Percentiles rank a stretch among this genome's conserved stretches.
These are phyloP conservation scores for Aspiorhynchus laticeps DNA, from an alignment of 2,113 vertebrate species.

Conservation along the genomic window DNA sequence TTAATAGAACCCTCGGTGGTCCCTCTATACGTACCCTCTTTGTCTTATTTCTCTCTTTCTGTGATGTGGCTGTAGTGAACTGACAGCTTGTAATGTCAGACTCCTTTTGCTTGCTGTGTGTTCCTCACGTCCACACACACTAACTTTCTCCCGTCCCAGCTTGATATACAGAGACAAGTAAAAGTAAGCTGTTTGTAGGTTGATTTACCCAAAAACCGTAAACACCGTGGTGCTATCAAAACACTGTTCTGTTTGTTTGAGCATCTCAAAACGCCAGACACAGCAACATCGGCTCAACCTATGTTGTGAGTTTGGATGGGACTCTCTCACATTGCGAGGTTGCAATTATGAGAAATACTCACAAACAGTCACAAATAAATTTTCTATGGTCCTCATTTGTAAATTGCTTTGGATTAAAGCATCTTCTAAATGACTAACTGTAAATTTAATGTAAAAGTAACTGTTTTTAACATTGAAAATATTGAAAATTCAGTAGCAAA, in stretches of 20 bases:
- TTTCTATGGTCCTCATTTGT: too few species aligned
- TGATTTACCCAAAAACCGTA: constrained; percentile 27
- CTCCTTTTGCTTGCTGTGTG: constrained; percentile 52
- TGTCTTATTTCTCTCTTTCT: constrained; percentile 45
- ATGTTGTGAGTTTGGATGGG: not conserved
- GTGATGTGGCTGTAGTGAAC: constrained; percentile 54
- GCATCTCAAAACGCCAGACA: not conserved
- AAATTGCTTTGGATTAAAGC: too few species aligned
- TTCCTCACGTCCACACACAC: constrained; percentile 39
- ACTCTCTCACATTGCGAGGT: too few species aligned
- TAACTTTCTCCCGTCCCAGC: constrained; percentile 36
- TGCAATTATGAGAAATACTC: not conserved
- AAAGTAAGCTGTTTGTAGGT: constrained; percentile 18
- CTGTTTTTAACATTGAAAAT: too few species aligned
- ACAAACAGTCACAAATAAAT: not conserved
- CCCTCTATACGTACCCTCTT: constrained; percentile 11
- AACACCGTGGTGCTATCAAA: constrained; percentile 19
- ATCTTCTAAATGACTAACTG: too few species aligned
- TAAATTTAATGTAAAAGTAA: too few species aligned
- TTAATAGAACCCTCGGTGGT: constrained; percentile 39
- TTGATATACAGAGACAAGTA: constrained; percentile 34
- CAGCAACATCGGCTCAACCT: not conserved
- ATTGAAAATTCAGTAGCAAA: too few species aligned
- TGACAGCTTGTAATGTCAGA: constrained; percentile 47
- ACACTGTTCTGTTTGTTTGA: constrained; percentile 16